Evolutionary conservation across 2,888 invertebrate genomes (phyloP).

Genomic region (Vandiemenella viatica): DNA sequence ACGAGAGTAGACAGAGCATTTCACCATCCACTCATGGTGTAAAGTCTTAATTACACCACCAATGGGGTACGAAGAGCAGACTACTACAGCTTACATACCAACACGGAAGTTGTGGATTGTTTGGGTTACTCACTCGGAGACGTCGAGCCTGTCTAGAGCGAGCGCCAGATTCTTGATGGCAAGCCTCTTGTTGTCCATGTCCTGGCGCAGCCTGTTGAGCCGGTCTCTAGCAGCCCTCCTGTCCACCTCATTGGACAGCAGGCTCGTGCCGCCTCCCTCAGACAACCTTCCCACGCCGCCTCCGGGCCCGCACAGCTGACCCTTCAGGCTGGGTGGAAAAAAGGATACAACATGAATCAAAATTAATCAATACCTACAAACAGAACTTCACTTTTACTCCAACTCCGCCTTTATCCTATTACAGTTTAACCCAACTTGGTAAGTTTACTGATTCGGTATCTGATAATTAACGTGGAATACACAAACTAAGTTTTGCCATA

Average conservation of each 20-base stretch:
- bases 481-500: too few species aligned
- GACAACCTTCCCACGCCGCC: conserved; percentile 30
- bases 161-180: conserved; percentile 69
- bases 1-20: too few species aligned
- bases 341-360: background rate
- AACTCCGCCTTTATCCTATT: background rate
- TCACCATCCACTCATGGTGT: too few species aligned
- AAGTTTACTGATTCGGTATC: too few species aligned
- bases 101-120: too few species aligned
- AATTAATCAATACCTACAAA: background rate
- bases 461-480: too few species aligned
- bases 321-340: conserved; percentile 36
- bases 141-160: conserved; percentile 66
- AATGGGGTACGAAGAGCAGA: too few species aligned
- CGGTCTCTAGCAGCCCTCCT: conserved; percentile 43
- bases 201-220: conserved; percentile 41
- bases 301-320: conserved; percentile 47
- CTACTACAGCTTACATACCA: too few species aligned
- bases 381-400: background rate
- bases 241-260: conserved; percentile 31
- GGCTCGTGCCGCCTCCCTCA: background rate
- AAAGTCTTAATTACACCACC: too few species aligned
- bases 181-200: conserved; percentile 61
- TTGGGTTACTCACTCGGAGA: conserved; percentile 63
- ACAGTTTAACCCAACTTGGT: too few species aligned